A percentile compares a stretch with the other conserved stretches of the same genome.
Conservation (phyloP, 2,113 vertebrate species). For the Otus sunia region DNA sequence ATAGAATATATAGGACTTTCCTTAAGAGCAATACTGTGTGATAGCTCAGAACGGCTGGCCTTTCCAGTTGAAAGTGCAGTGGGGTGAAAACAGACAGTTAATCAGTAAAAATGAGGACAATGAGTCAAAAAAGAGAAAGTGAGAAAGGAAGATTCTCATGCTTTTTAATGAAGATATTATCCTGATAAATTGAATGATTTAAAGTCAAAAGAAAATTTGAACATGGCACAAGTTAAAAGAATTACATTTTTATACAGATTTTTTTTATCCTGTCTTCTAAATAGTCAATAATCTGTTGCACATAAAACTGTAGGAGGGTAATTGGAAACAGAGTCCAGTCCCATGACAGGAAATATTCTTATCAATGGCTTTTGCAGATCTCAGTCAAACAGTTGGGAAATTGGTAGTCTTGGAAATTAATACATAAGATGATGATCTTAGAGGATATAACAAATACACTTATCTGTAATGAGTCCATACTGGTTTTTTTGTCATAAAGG, state of each 20-base stretch:
- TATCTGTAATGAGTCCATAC: slow-evolving; percentile 9
- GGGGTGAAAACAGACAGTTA: not conserved
- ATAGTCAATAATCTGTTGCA: slow-evolving; percentile 25
- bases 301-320: slow-evolving; percentile 2
- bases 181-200: not conserved
- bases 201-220: not conserved
- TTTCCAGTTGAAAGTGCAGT: not conserved
- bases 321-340: slow-evolving; percentile 38
- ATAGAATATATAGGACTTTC: not conserved
- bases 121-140: not conserved
- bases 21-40: not conserved
- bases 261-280: not conserved
- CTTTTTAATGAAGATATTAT: not conserved
- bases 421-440: not conserved
- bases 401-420: slow-evolving; percentile 11
- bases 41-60: not conserved
- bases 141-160: not conserved
- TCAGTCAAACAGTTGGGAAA: slow-evolving; percentile 12
- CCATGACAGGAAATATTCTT: slow-evolving; percentile 25
- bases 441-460: not conserved
- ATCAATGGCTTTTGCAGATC: slow-evolving; percentile 45
- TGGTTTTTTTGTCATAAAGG: not conserved
- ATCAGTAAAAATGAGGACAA: not conserved
- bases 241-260: not conserved
- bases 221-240: not conserved